Evolutionary conservation across 2,113 vertebrate species (phyloP).

Genomic region (Myotis davidii): DNA sequence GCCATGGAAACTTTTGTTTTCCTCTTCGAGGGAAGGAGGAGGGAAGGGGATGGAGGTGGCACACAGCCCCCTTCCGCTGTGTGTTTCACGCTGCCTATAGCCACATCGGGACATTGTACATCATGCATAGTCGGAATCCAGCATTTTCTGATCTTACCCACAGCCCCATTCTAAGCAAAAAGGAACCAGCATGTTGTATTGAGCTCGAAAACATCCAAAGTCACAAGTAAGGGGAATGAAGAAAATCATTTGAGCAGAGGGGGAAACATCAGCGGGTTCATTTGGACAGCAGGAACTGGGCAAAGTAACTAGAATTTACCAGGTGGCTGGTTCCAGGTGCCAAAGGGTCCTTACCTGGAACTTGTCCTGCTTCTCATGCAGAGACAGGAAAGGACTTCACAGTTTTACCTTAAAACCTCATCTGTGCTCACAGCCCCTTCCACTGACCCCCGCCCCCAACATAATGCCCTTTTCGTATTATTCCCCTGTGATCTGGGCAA

Average conservation of each 20-base stretch:
- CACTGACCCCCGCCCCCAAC: background rate
- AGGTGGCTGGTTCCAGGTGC: background rate
- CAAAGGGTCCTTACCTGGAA: background rate
- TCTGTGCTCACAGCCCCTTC: background rate
- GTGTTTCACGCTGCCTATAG: background rate
- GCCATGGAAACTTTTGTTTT: slow-evolving; percentile 77
- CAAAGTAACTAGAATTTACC: slow-evolving; percentile 29
- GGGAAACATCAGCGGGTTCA: background rate
- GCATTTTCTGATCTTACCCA: slow-evolving; percentile 56
- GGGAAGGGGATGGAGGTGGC: slow-evolving; percentile 5
- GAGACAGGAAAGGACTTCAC: background rate
- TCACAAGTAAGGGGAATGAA: slow-evolving; percentile 54
- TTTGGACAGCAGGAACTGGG: background rate
- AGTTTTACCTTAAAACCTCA: background rate
- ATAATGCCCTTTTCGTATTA: background rate
- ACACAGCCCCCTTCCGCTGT: slow-evolving; percentile 1
- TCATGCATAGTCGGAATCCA: slow-evolving; percentile 47
- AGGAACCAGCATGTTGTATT: slow-evolving; percentile 49
- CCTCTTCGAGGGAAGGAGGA: slow-evolving; percentile 36
- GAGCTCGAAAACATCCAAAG: slow-evolving; percentile 64
- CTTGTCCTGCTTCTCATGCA: background rate
- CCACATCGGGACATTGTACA: slow-evolving; percentile 68
- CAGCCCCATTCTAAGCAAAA: slow-evolving; percentile 49
- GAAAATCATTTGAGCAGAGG: slow-evolving; percentile 47
- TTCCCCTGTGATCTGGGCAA: background rate